phyloP scores from a whole-genome alignment of 2,888 invertebrate genomes.

The Drosophila pseudotalamancana region DNA sequence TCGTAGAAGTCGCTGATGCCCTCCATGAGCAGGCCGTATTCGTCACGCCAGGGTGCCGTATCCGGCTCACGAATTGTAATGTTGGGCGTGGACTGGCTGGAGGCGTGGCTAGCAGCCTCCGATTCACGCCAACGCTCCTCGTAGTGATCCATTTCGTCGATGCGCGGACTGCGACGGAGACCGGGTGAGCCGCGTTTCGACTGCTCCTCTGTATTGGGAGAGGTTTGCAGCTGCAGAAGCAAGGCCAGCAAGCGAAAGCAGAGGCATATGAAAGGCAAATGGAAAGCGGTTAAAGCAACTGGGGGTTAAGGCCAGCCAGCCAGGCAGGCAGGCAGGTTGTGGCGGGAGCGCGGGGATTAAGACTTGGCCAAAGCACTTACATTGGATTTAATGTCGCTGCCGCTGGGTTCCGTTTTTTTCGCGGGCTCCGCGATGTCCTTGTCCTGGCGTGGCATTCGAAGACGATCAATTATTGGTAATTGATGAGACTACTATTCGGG shows the following conservation, averaged over 20 bases:
- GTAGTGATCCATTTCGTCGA: conserved; percentile 81
- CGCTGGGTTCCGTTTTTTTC: conserved; percentile 43
- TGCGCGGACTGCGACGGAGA: conserved; percentile 82
- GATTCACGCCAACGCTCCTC: conserved; percentile 75
- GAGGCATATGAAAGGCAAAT: conserved; percentile 66
- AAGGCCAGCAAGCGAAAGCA: conserved; percentile 34
- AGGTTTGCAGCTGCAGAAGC: conserved; percentile 74
- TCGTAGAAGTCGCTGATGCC: conserved; percentile 84
- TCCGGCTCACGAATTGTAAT: conserved; percentile 71
- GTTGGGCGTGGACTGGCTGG: conserved; percentile 21
- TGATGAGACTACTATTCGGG: not conserved
- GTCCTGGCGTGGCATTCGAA: conserved; percentile 38
- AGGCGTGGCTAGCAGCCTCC: conserved; percentile 25
- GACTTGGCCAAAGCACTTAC: conserved; percentile 66
- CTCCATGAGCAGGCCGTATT: conserved; percentile 78
- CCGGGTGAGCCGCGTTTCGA: conserved; percentile 61
- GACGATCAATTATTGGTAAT: not conserved
- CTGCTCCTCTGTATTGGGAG: conserved; percentile 65
- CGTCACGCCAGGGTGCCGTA: conserved; percentile 80
- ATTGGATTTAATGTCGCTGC: conserved; percentile 77
- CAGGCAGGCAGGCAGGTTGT: not conserved
- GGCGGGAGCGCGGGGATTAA: conserved; percentile 2
- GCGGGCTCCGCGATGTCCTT: conserved; percentile 48
- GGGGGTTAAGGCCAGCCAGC: conserved; percentile 14
- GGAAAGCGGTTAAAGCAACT: conserved; percentile 67